Conservation (phyloP, 2,888 invertebrate species). For the Cryptosula pallasiana region DNA sequence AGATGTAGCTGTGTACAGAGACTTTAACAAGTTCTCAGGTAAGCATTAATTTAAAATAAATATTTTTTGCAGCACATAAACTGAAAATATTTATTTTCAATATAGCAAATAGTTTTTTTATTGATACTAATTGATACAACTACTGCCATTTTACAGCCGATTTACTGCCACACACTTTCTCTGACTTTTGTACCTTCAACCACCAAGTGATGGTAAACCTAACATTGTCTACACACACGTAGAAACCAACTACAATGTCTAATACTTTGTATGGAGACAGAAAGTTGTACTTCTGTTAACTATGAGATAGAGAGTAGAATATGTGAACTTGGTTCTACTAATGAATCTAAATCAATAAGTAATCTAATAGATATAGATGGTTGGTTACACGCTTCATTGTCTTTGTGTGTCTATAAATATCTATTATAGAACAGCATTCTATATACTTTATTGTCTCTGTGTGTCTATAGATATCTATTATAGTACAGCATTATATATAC, state of each 20-base stretch:
- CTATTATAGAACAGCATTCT: too few species aligned
- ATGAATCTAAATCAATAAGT: background rate
- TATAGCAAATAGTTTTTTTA: too few species aligned
- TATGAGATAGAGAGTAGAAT: background rate
- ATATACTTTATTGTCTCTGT: too few species aligned
- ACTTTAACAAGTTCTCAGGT: too few species aligned
- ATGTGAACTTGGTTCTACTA: background rate
- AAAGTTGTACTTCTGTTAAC: background rate
- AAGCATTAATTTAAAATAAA: too few species aligned
- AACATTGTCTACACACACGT: background rate
- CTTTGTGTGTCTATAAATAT: background rate
- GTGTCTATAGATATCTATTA: too few species aligned
- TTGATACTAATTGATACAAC: too few species aligned
- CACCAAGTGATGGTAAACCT: background rate
- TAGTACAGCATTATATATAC: too few species aligned
- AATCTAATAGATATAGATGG: background rate
- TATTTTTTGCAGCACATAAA: too few species aligned
- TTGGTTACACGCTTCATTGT: background rate
- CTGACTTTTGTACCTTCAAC: background rate
- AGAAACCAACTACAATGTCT: background rate
- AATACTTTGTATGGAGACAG: background rate
- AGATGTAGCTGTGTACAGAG: too few species aligned
- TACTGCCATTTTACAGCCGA: too few species aligned
- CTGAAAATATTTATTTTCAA: too few species aligned
- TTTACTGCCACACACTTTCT: background rate